phyloP scores from a whole-genome alignment of 1,140 invertebrate species.

The Drosophila lacteicornis region DNA sequence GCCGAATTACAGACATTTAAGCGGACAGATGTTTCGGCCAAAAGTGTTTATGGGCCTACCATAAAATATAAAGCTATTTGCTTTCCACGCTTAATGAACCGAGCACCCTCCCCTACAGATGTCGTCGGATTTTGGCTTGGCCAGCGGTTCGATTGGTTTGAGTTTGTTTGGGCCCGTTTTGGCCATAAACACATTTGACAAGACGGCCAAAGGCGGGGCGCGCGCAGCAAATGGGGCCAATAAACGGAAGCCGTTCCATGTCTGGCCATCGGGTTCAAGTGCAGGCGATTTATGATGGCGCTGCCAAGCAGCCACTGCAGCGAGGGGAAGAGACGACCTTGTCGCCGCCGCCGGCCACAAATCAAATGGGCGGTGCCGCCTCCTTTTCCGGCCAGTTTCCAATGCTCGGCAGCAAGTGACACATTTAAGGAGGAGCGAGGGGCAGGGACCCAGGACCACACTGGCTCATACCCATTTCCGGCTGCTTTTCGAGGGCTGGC shows the following conservation, averaged over 20 bases:
- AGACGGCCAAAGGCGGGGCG: slow-evolving; percentile 41
- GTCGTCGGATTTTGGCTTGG: slow-evolving; percentile 5
- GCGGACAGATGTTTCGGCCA: slow-evolving; percentile 3
- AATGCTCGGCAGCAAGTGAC: not conserved
- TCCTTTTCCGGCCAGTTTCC: not conserved
- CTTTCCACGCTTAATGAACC: slow-evolving; percentile 14
- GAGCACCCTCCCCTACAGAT: slow-evolving; percentile 6
- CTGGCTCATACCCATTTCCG: not conserved
- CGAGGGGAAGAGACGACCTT: slow-evolving; percentile 25
- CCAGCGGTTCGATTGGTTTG: slow-evolving; percentile 19
- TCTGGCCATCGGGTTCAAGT: slow-evolving; percentile 50
- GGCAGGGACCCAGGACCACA: too few relatives aligned
- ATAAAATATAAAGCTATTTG: slow-evolving; percentile 34
- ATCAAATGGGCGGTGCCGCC: slow-evolving; percentile 30
- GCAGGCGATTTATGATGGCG: slow-evolving; percentile 46
- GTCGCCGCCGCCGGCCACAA: slow-evolving; percentile 43
- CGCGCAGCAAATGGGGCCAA: slow-evolving; percentile 44
- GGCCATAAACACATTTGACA: slow-evolving; percentile 67
- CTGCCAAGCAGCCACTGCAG: slow-evolving; percentile 1
- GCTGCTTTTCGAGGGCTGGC: not conserved
- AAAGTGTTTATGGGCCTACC: slow-evolving; percentile 31
- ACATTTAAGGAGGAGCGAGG: slow-evolving; percentile 1
- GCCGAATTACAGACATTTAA: not conserved
- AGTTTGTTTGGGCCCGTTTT: not conserved
- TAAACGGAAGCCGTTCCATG: slow-evolving; percentile 52